Evolutionary conservation across 2,113 vertebrate species (phyloP).

Genomic region (Ailuropoda melanoleuca): DNA sequence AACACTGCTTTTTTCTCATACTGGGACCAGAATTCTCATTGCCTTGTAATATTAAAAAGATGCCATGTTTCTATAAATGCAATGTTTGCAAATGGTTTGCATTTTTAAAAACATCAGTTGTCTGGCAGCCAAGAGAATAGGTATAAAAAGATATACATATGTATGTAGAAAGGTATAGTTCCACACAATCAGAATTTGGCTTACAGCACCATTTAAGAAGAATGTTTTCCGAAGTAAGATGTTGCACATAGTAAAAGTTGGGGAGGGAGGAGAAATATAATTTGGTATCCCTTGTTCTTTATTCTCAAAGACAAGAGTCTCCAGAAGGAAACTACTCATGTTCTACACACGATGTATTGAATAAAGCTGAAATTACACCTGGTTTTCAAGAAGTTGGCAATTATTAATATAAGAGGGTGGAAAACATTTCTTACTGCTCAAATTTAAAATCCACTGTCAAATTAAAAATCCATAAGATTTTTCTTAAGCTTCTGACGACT

Average conservation of each 20-base stretch:
- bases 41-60: neutral
- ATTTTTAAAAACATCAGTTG: neutral
- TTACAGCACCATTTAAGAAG: neutral
- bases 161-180: neutral
- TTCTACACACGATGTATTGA: neutral
- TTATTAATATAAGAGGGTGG: neutral
- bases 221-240: conserved; percentile 13
- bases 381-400: neutral
- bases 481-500: neutral
- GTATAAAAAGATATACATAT: neutral
- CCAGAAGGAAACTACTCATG: neutral
- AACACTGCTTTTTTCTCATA: neutral
- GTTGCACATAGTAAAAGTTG: neutral
- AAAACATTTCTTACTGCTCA: conserved; percentile 6
- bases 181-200: neutral
- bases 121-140: neutral
- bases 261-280: neutral
- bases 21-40: neutral
- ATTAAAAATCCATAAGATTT: neutral
- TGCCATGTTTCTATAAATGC: neutral
- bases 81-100: neutral
- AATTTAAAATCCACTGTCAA: neutral
- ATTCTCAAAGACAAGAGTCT: neutral
- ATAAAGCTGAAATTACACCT: neutral
- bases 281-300: neutral